Evolutionary conservation across 1,140 invertebrate genomes (phyloP).

Genomic region (Drosophila cardini): DNA sequence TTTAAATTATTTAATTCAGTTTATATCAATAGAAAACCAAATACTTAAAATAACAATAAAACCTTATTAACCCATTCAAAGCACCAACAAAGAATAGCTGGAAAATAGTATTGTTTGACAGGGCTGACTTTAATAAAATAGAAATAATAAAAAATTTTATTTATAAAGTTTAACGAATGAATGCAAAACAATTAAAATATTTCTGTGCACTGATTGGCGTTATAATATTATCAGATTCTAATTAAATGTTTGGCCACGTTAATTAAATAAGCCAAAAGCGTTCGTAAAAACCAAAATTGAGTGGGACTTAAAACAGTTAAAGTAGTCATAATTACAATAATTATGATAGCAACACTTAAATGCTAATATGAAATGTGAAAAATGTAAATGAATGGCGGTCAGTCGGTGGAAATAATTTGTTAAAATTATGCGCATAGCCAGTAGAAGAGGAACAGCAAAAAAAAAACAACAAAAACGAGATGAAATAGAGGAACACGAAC

Average conservation of each 20-base stretch:
- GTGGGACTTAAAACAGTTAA: background rate
- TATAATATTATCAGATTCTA: conserved; percentile 3
- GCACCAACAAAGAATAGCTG: background rate
- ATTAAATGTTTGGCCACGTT: background rate
- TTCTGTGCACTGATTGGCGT: no score
- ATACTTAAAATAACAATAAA: background rate
- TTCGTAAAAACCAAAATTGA: background rate
- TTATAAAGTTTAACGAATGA: no score
- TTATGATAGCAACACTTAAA: conserved; percentile 47
- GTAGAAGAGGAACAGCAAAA: conserved; percentile 6
- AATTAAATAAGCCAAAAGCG: conserved; percentile 24
- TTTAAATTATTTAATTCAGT: background rate
- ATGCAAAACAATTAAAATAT: no score
- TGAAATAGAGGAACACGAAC: background rate
- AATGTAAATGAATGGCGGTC: conserved; percentile 65
- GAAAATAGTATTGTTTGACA: no score
- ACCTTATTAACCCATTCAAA: background rate
- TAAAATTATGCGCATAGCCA: conserved; percentile 62
- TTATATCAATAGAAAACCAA: background rate
- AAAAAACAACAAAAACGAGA: conserved; percentile 1
- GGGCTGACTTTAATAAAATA: no score
- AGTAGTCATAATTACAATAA: conserved; percentile 31
- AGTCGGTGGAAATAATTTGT: conserved; percentile 66
- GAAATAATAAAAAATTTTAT: no score
- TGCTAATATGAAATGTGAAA: conserved; percentile 49